Conservation (phyloP, 2,113 vertebrate genomes). For the Xenopus borealis region DNA sequence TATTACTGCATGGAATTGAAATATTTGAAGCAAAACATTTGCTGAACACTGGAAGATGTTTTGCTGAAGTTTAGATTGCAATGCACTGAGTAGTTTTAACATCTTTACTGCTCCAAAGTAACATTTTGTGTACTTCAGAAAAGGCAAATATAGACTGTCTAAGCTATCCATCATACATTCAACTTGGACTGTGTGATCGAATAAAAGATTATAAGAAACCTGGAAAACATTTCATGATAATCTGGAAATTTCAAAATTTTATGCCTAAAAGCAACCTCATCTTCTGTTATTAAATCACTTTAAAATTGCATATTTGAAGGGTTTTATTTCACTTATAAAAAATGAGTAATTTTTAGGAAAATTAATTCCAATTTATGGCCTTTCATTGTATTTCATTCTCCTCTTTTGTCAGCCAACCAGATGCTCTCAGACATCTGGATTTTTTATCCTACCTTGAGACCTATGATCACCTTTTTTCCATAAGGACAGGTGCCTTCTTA, state of each 20-base stretch:
- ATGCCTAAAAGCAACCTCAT: slow-evolving; percentile 12
- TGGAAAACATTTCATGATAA: slow-evolving; percentile 19
- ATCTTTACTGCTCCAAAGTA: too few relatives aligned
- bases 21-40: too few relatives aligned
- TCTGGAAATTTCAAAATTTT: slow-evolving; percentile 21
- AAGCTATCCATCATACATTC: neutral
- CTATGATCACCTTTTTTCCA: slow-evolving; percentile 51
- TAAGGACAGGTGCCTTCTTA: slow-evolving; percentile 59
- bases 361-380: slow-evolving; percentile 69
- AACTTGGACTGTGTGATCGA: neutral
- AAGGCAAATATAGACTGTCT: too few relatives aligned
- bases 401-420: slow-evolving; percentile 71
- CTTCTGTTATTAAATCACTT: slow-evolving; percentile 12
- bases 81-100: too few relatives aligned
- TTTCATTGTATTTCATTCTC: slow-evolving; percentile 50
- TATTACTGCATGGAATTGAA: too few relatives aligned
- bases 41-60: too few relatives aligned
- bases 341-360: slow-evolving; percentile 61
- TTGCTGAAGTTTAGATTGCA: too few relatives aligned
- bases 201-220: slow-evolving; percentile 15
- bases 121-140: too few relatives aligned
- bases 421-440: slow-evolving; percentile 66
- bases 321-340: slow-evolving; percentile 63
- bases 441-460: slow-evolving; percentile 55
- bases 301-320: slow-evolving; percentile 70